These are phyloP conservation scores for Tiaroga cobitis DNA, from an alignment of 2,797 vertebrate species.

Conservation along the genomic window DNA sequence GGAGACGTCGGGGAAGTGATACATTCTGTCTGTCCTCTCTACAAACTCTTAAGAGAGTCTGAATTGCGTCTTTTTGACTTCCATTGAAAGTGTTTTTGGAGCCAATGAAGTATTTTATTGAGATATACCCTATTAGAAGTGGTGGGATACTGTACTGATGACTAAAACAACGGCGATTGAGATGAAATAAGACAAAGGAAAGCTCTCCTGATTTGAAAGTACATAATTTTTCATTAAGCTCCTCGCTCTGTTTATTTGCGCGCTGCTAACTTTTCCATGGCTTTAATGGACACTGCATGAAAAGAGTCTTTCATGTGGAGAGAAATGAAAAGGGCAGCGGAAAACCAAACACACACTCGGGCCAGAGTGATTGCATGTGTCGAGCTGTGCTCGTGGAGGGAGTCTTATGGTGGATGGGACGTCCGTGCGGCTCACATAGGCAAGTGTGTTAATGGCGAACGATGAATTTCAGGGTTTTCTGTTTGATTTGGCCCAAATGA, in stretches of 20 bases:
- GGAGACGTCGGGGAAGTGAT: background rate
- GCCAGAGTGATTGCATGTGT: slow-evolving; percentile 42
- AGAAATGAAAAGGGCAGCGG: slow-evolving; percentile 50
- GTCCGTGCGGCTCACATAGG: background rate
- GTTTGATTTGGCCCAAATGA: slow-evolving; percentile 31
- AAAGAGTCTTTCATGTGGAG: slow-evolving; percentile 65
- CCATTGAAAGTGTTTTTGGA: slow-evolving; percentile 23
- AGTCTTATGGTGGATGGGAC: slow-evolving; percentile 17
- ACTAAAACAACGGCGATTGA: background rate
- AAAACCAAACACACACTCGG: slow-evolving; percentile 52
- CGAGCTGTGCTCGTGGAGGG: slow-evolving; percentile 26
- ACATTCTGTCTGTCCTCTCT: slow-evolving; percentile 10
- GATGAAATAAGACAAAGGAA: slow-evolving; percentile 18
- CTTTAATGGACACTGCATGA: slow-evolving; percentile 63
- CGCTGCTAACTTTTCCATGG: slow-evolving; percentile 60
- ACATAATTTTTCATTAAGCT: slow-evolving; percentile 49
- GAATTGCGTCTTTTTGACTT: background rate
- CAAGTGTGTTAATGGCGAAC: slow-evolving; percentile 20
- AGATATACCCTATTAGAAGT: slow-evolving; percentile 16
- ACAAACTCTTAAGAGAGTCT: background rate
- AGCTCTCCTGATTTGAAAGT: slow-evolving; percentile 37
- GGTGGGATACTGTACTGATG: background rate
- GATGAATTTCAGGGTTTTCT: slow-evolving; percentile 22
- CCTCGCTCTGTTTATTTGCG: slow-evolving; percentile 46
- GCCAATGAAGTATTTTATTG: slow-evolving; percentile 6